Evolutionary conservation across 2,888 invertebrate genomes (phyloP).

Genomic region (Abrostola tripartita): DNA sequence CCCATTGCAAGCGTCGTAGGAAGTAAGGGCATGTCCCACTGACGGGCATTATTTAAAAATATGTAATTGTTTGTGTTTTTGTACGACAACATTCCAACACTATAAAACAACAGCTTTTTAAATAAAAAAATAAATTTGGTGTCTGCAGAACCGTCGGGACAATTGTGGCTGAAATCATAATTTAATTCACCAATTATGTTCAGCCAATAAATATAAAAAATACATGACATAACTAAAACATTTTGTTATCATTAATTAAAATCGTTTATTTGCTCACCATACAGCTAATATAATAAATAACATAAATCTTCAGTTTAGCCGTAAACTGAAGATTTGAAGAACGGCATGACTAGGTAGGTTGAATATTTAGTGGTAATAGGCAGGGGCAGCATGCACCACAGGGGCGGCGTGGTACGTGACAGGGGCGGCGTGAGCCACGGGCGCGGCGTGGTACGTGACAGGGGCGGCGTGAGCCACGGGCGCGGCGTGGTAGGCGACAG

Average conservation of each 20-base stretch:
- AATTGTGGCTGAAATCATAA: no score
- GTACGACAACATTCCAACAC: no score
- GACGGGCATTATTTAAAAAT: no score
- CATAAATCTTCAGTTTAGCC: slow-evolving; percentile 25
- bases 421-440: slow-evolving; percentile 49
- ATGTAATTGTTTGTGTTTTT: no score
- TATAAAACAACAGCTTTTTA: no score
- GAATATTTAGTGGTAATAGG: slow-evolving; percentile 81
- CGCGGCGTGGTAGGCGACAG: slow-evolving; percentile 44
- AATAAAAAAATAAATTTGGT: no score
- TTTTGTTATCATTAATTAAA: not conserved
- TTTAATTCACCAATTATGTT: no score
- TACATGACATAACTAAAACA: not conserved
- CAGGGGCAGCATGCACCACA: slow-evolving; percentile 87
- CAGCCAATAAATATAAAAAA: no score
- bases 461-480: slow-evolving; percentile 44
- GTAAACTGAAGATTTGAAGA: no score
- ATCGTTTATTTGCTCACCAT: slow-evolving; percentile 16
- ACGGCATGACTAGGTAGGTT: slow-evolving; percentile 47
- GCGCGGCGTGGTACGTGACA: slow-evolving; percentile 61
- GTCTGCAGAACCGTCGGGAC: no score
- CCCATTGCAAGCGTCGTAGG: no score
- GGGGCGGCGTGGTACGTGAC: slow-evolving; percentile 40
- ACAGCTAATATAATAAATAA: slow-evolving; percentile 24
- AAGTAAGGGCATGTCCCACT: no score